phyloP scores from a whole-genome alignment of 2,797 vertebrate species.

The Arrhamphus sclerolepis region DNA sequence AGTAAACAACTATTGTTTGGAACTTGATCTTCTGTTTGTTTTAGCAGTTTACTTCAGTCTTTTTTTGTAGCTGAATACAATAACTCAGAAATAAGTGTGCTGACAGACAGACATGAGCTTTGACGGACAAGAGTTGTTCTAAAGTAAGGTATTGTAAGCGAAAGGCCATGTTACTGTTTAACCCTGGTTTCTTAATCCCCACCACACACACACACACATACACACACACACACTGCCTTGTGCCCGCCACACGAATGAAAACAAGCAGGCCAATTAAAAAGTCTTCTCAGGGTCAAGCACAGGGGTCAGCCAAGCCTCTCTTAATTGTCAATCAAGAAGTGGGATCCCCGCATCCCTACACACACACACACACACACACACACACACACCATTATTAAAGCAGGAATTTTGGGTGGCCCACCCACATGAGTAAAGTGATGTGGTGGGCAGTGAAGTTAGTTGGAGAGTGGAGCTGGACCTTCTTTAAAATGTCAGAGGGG shows the following conservation, averaged over 20 bases:
- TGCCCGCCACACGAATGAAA: slow-evolving; percentile 63
- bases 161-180: slow-evolving; percentile 8
- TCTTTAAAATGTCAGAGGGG: slow-evolving; percentile 28
- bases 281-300: slow-evolving; percentile 55
- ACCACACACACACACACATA: slow-evolving; percentile 14
- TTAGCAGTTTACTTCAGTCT: slow-evolving; percentile 10
- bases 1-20: neutral
- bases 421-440: slow-evolving; percentile 34
- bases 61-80: slow-evolving; percentile 8
- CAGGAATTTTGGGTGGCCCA: slow-evolving; percentile 39
- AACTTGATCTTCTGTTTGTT: slow-evolving; percentile 1
- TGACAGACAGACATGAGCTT: slow-evolving; percentile 30
- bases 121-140: slow-evolving; percentile 9
- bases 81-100: neutral
- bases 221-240: slow-evolving; percentile 18
- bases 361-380: too few species aligned
- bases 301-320: slow-evolving; percentile 54
- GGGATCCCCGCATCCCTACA: neutral
- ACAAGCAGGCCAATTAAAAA: slow-evolving; percentile 74
- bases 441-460: slow-evolving; percentile 1
- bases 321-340: slow-evolving; percentile 68
- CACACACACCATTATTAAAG: neutral
- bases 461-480: slow-evolving; percentile 1
- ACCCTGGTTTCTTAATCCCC: slow-evolving; percentile 27
- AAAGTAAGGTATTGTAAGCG: neutral